Conservation (phyloP, 2,797 vertebrate species). For the Artibeus lituratus region DNA sequence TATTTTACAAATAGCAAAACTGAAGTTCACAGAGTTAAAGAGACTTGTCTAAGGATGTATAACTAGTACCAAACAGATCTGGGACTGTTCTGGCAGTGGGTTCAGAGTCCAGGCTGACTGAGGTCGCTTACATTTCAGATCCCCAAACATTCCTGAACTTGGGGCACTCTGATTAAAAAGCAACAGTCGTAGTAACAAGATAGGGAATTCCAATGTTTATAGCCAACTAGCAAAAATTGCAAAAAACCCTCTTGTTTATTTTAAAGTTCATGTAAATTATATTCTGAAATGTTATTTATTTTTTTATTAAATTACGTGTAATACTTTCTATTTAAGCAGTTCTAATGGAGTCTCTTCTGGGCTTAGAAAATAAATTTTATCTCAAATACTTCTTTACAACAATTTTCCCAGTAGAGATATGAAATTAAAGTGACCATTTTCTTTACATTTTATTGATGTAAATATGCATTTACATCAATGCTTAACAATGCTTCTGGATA, state of each 20-base stretch:
- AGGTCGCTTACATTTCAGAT: neutral
- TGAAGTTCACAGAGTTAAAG: neutral
- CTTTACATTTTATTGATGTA: neutral
- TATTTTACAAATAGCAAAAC: neutral
- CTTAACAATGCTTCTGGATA: slow-evolving; percentile 26
- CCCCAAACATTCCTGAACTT: neutral
- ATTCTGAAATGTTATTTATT: slow-evolving; percentile 30
- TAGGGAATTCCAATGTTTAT: neutral
- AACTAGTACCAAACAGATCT: neutral
- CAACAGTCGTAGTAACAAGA: neutral
- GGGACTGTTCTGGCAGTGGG: neutral
- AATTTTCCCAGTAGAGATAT: neutral
- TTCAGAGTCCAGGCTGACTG: neutral
- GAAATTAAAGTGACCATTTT: neutral
- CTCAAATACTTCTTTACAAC: neutral
- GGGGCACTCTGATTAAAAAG: neutral
- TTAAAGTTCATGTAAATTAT: slow-evolving; percentile 32
- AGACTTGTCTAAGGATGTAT: neutral
- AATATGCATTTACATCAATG: too few species aligned
- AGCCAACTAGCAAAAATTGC: neutral
- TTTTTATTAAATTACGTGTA: slow-evolving; percentile 27
- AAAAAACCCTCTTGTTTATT: neutral
- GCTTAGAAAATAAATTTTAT: slow-evolving; percentile 39
- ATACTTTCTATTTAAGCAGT: slow-evolving; percentile 26
- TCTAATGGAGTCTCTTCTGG: slow-evolving; percentile 20